A percentile compares a stretch with the other conserved stretches of the same genome.
Evolutionary conservation across 2,797 vertebrate genomes (phyloP).

Genomic region (Aulostomus chinensis): DNA sequence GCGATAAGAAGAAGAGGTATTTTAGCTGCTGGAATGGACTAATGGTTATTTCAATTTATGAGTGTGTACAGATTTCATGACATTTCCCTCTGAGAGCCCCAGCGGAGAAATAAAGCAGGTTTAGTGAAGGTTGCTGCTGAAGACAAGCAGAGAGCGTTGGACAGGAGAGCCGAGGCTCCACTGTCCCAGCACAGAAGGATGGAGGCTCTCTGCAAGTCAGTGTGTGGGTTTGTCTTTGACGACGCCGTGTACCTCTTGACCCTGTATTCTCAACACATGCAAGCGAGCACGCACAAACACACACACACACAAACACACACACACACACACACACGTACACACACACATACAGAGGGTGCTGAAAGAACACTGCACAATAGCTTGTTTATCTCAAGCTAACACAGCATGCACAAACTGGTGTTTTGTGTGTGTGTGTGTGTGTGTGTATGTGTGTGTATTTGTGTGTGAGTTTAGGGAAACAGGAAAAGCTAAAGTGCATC

Average conservation of each 20-base stretch:
- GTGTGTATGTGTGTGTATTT: conserved; percentile 10
- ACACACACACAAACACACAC: conserved; percentile 23
- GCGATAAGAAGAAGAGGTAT: conserved; percentile 29
- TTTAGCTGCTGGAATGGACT: background rate
- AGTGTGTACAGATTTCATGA: too few species aligned
- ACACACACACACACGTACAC: too few species aligned
- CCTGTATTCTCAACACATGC: conserved; percentile 28
- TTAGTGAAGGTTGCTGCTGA: background rate
- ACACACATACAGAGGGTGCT: conserved; percentile 17
- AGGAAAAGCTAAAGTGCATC: conserved; percentile 55
- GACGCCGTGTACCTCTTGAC: conserved; percentile 22
- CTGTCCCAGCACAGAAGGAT: too few species aligned
- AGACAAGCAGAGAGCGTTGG: too few species aligned
- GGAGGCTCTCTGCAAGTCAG: too few species aligned
- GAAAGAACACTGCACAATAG: conserved; percentile 52
- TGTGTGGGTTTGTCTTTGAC: conserved; percentile 22
- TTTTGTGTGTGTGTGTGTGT: conserved; percentile 17
- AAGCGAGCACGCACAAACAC: conserved; percentile 18
- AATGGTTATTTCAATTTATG: too few species aligned
- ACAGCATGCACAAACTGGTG: conserved; percentile 20
- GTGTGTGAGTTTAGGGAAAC: conserved; percentile 21
- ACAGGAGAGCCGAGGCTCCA: too few species aligned
- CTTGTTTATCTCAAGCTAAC: conserved; percentile 51
- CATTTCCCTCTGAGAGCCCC: too few species aligned
- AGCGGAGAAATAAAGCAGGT: background rate